Percentiles rank a stretch among this genome's conserved stretches.
phyloP scores from a whole-genome alignment of 2,797 vertebrate genomes.

The Pangasius mekongensis region DNA sequence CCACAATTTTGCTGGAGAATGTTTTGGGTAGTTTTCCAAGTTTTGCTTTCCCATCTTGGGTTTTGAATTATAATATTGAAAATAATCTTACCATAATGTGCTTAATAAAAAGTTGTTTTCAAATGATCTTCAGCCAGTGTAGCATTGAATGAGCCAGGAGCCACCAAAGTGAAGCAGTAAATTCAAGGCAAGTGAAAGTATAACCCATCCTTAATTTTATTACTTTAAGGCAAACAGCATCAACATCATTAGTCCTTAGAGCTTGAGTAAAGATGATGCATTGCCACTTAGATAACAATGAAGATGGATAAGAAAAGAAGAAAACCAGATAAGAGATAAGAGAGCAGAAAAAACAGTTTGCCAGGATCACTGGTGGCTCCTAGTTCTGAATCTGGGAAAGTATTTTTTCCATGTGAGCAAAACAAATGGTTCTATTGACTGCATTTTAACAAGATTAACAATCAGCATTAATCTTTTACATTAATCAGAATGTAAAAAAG shows the following conservation, averaged over 20 bases:
- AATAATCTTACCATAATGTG: not conserved
- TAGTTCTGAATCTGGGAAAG: not conserved
- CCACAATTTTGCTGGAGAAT: not conserved
- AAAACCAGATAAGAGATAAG: not conserved
- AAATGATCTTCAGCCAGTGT: not conserved
- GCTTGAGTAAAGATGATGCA: not conserved
- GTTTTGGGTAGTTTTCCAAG: not conserved
- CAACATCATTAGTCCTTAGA: not conserved
- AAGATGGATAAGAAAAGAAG: not conserved
- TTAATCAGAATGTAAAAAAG: constrained; percentile 21
- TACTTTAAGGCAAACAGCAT: constrained; percentile 22
- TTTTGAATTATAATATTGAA: not conserved
- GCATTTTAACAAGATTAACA: constrained; percentile 42
- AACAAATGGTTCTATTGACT: constrained; percentile 34
- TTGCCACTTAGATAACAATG: not conserved
- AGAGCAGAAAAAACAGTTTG: not conserved
- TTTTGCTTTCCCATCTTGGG: not conserved
- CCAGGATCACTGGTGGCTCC: not conserved
- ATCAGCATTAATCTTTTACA: constrained; percentile 37
- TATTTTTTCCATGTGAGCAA: constrained; percentile 28
- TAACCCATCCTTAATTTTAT: constrained; percentile 17
- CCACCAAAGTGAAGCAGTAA: constrained; percentile 11
- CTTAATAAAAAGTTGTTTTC: not conserved
- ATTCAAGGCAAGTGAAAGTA: not conserved
- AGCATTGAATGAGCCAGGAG: not conserved